Evolutionary conservation across 2,888 invertebrate species (phyloP).

Genomic region (Neoaliturus tenellus): DNA sequence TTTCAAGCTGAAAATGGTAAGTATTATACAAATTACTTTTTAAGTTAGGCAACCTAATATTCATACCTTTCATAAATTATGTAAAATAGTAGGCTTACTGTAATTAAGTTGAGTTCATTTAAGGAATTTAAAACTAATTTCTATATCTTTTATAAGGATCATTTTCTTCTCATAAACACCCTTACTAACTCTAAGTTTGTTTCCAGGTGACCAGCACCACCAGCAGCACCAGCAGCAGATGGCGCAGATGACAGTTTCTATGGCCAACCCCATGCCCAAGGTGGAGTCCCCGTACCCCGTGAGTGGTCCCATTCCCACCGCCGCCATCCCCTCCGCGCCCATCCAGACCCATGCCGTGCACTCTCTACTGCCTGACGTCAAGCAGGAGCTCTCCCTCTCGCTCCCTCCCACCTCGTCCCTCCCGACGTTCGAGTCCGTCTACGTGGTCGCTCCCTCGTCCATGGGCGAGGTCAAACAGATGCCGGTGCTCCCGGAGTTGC

Average conservation of each 20-base stretch:
- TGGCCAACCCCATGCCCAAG: not conserved
- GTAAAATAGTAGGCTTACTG: too few species aligned
- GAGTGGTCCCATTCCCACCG: not conserved
- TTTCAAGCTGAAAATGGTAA: too few species aligned
- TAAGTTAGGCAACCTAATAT: too few species aligned
- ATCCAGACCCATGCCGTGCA: not conserved
- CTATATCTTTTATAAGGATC: too few species aligned
- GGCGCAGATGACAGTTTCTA: too few species aligned
- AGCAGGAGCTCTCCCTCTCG: not conserved
- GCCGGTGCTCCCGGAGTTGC: not conserved
- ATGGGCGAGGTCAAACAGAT: conserved; percentile 1
- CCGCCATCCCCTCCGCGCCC: not conserved
- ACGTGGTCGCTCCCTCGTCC: conserved; percentile 7
- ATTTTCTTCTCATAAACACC: too few species aligned
- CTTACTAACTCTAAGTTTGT: not conserved
- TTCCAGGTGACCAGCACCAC: not conserved
- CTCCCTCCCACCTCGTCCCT: not conserved
- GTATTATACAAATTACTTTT: too few species aligned
- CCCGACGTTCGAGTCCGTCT: not conserved
- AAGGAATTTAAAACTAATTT: too few species aligned
- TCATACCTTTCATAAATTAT: too few species aligned
- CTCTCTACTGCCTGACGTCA: not conserved
- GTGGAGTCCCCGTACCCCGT: not conserved
- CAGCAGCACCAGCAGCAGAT: not conserved
- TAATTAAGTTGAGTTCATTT: too few species aligned